These are phyloP conservation scores for Umimayanthus kanabou DNA, from an alignment of 92 coral and sea anemone genomes.

Conservation along the genomic window DNA sequence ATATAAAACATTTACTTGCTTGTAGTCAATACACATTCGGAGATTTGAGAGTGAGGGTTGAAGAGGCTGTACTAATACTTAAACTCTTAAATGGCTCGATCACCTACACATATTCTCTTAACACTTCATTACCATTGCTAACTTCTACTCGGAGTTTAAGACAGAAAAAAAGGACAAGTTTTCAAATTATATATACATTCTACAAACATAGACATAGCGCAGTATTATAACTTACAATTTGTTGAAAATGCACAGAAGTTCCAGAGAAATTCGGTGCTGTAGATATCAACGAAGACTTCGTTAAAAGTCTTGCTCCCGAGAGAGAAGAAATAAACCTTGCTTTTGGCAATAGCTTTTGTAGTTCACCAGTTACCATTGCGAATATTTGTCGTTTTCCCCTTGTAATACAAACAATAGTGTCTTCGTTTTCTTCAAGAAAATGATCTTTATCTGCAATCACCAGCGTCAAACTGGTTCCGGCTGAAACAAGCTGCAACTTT, in stretches of 20 bases:
- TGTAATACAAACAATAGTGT: not conserved
- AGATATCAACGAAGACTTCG: not conserved
- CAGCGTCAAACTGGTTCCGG: not conserved
- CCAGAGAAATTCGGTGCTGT: not conserved
- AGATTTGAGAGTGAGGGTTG: no score
- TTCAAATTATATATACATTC: not conserved
- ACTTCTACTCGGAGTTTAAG: no score
- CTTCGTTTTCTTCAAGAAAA: not conserved
- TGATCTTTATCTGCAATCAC: conserved; percentile 6
- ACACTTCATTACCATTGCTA: no score
- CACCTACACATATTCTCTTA: no score
- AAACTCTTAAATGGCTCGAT: no score
- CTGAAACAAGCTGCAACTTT: conserved; percentile 17
- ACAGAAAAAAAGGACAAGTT: no score
- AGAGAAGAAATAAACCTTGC: not conserved
- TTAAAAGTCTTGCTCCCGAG: conserved; percentile 12
- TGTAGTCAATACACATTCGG: no score
- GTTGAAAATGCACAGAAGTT: not conserved
- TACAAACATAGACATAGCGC: not conserved
- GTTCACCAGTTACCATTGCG: not conserved
- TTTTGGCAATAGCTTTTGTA: not conserved
- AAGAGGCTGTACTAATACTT: no score
- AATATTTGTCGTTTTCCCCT: not conserved
- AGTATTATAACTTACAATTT: not conserved
- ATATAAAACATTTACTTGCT: no score